Evolutionary conservation across 2,113 vertebrate genomes (phyloP).

Genomic region (Scolopax mira): DNA sequence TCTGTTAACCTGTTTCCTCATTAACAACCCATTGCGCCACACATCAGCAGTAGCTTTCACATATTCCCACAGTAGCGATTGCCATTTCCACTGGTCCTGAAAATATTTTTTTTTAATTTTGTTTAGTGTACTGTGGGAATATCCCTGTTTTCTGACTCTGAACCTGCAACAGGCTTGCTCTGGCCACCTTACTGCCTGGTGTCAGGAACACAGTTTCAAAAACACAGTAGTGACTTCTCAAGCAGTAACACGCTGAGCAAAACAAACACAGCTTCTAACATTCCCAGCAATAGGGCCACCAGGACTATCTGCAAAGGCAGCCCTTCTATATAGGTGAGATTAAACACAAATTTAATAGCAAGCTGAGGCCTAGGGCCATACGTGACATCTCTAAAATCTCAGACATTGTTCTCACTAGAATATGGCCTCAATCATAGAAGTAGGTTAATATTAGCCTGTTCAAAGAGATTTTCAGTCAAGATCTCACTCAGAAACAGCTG

Average conservation of each 20-base stretch:
- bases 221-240: rapidly evolving
- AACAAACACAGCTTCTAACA: background rate
- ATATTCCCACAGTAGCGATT: background rate
- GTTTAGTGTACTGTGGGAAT: background rate
- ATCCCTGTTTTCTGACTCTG: background rate
- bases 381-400: background rate
- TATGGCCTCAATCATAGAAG: background rate
- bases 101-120: background rate
- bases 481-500: background rate
- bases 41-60: background rate
- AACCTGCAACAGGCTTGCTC: background rate
- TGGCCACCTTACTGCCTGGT: background rate
- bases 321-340: background rate
- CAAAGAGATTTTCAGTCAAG: slow-evolving; percentile 4
- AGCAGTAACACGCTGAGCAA: background rate
- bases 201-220: background rate
- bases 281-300: background rate
- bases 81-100: background rate
- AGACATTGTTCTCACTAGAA: background rate
- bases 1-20: background rate
- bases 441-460: background rate
- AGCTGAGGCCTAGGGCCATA: background rate
- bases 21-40: background rate
- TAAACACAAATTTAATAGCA: background rate
- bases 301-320: background rate